phyloP scores from a whole-genome alignment of 2,797 vertebrate genomes.

The Nannoperca australis region DNA sequence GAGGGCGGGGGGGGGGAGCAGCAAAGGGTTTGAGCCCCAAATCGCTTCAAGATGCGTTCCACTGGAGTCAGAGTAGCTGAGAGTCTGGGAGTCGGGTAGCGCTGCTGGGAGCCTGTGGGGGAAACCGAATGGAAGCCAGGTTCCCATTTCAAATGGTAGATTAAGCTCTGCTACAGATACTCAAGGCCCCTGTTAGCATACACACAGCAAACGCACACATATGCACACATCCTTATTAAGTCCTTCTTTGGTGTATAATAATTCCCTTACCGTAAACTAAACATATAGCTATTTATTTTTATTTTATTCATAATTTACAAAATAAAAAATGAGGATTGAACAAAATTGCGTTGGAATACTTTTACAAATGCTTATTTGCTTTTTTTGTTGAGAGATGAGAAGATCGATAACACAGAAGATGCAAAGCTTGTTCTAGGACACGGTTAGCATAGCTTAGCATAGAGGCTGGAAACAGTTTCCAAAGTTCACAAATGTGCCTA shows the following conservation, averaged over 20 bases:
- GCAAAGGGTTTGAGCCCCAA: slow-evolving; percentile 75
- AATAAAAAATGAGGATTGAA: background rate
- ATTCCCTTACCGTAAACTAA: slow-evolving; percentile 25
- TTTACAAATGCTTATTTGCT: background rate
- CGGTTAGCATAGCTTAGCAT: background rate
- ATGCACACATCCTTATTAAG: slow-evolving; percentile 26
- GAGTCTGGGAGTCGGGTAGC: slow-evolving; percentile 64
- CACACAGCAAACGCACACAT: slow-evolving; percentile 54
- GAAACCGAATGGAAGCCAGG: slow-evolving; percentile 70
- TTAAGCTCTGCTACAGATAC: slow-evolving; percentile 70
- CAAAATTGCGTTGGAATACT: too few relatives aligned
- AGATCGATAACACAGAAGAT: background rate
- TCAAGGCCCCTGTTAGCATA: slow-evolving; percentile 50
- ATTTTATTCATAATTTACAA: background rate
- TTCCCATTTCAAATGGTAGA: slow-evolving; percentile 75
- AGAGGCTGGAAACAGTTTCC: background rate
- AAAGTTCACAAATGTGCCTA: background rate
- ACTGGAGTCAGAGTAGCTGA: slow-evolving; percentile 62
- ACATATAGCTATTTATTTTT: slow-evolving; percentile 13
- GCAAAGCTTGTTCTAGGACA: background rate
- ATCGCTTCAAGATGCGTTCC: slow-evolving; percentile 83
- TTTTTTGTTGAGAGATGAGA: background rate
- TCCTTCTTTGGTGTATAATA: slow-evolving; percentile 19
- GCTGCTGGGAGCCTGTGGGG: slow-evolving; percentile 65
- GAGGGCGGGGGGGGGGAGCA: slow-evolving; percentile 28